Percentiles rank a stretch among this genome's conserved stretches.
Conservation (phyloP, 1,140 invertebrate species). For the Scaptomyza hsui region DNA sequence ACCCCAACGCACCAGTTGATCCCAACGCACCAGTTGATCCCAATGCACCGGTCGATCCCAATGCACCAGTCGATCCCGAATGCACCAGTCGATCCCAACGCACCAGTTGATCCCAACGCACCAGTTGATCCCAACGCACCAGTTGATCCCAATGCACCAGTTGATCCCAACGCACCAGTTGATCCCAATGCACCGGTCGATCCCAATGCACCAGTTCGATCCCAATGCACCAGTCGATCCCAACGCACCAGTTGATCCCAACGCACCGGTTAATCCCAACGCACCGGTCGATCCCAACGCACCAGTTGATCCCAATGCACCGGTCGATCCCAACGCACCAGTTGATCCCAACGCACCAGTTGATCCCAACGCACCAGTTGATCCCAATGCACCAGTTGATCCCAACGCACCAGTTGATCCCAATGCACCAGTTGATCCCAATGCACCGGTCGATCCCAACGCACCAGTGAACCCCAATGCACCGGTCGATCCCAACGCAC, state of each 20-base stretch:
- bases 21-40: constrained; percentile 1
- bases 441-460: background rate
- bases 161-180: background rate
- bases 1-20: background rate
- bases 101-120: background rate
- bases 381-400: background rate
- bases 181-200: background rate
- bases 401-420: constrained; percentile 9
- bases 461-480: constrained; percentile 1
- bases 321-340: background rate
- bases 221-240: background rate
- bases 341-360: background rate
- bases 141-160: background rate
- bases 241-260: background rate
- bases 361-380: background rate
- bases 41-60: background rate
- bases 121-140: background rate
- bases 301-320: background rate
- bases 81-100: background rate
- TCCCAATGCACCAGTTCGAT: background rate
- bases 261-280: background rate
- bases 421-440: background rate
- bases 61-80: background rate
- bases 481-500: constrained; percentile 1
- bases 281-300: background rate